Evolutionary conservation across 2,888 invertebrate genomes (phyloP).

Genomic region (Gryllus longicercus): DNA sequence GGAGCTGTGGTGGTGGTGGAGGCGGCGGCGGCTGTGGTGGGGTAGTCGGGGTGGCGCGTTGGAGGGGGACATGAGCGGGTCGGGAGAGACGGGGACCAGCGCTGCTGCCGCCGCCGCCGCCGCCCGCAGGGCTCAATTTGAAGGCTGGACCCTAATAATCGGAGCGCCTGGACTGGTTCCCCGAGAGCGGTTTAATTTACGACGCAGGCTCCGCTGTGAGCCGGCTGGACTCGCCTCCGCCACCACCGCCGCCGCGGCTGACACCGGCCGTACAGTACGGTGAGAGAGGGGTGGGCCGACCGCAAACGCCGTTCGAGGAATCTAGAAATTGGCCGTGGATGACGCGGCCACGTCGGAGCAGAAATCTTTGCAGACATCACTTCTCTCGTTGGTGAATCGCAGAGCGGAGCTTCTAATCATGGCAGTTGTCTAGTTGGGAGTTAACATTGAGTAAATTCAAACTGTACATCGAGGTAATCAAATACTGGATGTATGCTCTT

Average conservation of each 20-base stretch:
- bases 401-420: too few species aligned
- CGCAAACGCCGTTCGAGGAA: neutral
- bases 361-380: too few species aligned
- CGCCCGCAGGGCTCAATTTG: neutral
- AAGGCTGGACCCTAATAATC: constrained; percentile 17
- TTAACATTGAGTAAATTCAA: too few species aligned
- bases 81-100: neutral
- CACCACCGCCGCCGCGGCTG: neutral
- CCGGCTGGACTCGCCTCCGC: neutral
- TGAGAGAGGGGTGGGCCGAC: neutral
- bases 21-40: too few species aligned
- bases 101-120: neutral
- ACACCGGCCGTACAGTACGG: neutral
- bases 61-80: too few species aligned
- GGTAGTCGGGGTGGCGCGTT: too few species aligned
- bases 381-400: too few species aligned
- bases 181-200: constrained; percentile 9
- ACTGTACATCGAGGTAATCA: too few species aligned
- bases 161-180: neutral
- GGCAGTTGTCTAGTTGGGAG: too few species aligned
- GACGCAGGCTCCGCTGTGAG: neutral
- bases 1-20: too few species aligned
- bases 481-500: too few species aligned
- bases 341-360: too few species aligned
- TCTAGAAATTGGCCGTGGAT: neutral